Evolutionary conservation across 2,797 vertebrate genomes (phyloP).

Genomic region (Fistularia tabacaria): DNA sequence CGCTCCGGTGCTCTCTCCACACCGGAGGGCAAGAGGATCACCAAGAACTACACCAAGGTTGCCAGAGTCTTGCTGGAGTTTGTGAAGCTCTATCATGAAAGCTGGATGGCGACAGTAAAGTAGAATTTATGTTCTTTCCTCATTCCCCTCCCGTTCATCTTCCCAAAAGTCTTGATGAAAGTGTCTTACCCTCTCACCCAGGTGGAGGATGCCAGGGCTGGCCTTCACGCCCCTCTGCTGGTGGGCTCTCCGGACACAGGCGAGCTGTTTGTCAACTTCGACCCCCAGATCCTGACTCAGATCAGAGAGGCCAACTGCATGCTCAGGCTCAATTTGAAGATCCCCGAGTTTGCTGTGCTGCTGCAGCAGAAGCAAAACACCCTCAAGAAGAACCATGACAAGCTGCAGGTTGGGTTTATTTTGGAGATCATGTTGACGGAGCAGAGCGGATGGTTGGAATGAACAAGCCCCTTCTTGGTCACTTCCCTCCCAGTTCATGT

Average conservation of each 20-base stretch:
- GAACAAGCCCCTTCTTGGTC: background rate
- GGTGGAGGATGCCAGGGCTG: background rate
- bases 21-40: too few relatives aligned
- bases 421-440: too few relatives aligned
- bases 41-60: too few relatives aligned
- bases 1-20: too few relatives aligned
- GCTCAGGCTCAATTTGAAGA: slow-evolving; percentile 75
- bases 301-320: slow-evolving; percentile 79
- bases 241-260: slow-evolving; percentile 71
- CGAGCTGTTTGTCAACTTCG: slow-evolving; percentile 79
- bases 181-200: background rate
- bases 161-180: too few relatives aligned
- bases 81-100: too few relatives aligned
- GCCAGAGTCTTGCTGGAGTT: too few relatives aligned
- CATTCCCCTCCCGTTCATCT: too few relatives aligned
- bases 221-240: slow-evolving; percentile 42
- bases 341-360: slow-evolving; percentile 75
- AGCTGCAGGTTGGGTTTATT: slow-evolving; percentile 74
- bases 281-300: slow-evolving; percentile 76
- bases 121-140: too few relatives aligned
- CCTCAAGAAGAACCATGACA: slow-evolving; percentile 82
- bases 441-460: too few relatives aligned
- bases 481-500: slow-evolving; percentile 73
- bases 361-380: slow-evolving; percentile 78
- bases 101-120: too few relatives aligned